phyloP scores from a whole-genome alignment of 2,113 vertebrate genomes.

The pig (Sus scrofa) region T2T-Sscrofa CM000818.6:69300501-69301000 shows the following conservation, averaged over 20 bases:
- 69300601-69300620: not conserved
- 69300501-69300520: not conserved
- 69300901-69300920: not conserved
- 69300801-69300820: not conserved
- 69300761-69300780: not conserved
- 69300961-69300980: not conserved
- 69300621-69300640: not conserved
- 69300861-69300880: slow-evolving; percentile 6
- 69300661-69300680: not conserved
- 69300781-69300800: not conserved
- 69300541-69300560: not conserved
- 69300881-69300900: slow-evolving; percentile 30
- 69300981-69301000: slow-evolving; percentile 42
- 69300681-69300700: not conserved
- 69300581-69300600: not conserved
- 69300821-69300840: not conserved
- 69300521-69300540: not conserved
- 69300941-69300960: not conserved
- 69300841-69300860: not conserved
- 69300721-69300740: not conserved
- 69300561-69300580: not conserved
- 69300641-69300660: not conserved
- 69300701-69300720: not conserved
- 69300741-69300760: not conserved
- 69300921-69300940: slow-evolving; percentile 25